Conservation (phyloP, 2,113 vertebrate species). For the Spizaetus ornatus region DNA sequence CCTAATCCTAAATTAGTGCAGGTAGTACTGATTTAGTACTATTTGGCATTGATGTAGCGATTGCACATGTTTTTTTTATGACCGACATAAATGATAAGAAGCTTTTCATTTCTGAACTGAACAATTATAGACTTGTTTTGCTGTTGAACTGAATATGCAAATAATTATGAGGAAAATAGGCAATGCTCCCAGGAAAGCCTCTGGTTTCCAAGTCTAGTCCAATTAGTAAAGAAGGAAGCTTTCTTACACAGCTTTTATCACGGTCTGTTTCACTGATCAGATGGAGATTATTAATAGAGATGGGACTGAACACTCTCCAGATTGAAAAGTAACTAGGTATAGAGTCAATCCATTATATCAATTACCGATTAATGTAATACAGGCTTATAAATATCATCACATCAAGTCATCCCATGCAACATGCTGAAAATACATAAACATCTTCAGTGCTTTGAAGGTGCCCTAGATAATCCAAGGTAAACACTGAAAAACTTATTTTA, state of each 20-base stretch:
- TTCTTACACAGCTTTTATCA: slow-evolving; percentile 2
- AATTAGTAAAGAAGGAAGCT: slow-evolving; percentile 45
- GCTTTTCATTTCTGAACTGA: slow-evolving; percentile 18
- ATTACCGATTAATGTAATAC: neutral
- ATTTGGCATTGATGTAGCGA: neutral
- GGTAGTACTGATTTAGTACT: neutral
- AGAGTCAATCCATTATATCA: neutral
- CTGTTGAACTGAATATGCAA: slow-evolving; percentile 38
- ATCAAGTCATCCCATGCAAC: neutral
- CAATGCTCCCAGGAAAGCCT: slow-evolving; percentile 38
- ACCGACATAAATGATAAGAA: neutral
- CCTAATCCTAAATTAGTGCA: slow-evolving; percentile 6
- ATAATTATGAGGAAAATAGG: slow-evolving; percentile 48
- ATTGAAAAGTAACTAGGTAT: neutral
- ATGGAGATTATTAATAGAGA: neutral
- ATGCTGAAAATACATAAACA: neutral
- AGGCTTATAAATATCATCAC: neutral
- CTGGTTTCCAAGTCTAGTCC: slow-evolving; percentile 19
- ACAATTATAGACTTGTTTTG: slow-evolving; percentile 42
- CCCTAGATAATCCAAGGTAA: neutral
- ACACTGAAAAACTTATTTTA: neutral
- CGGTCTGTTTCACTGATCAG: slow-evolving; percentile 23
- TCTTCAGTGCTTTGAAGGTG: neutral
- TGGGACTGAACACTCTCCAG: neutral
- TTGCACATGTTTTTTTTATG: neutral